Evolutionary conservation across 2,888 invertebrate species (phyloP), one percentile per base, ranked within the genome.

Genomic region (Parnassius smintheus): DNA sequence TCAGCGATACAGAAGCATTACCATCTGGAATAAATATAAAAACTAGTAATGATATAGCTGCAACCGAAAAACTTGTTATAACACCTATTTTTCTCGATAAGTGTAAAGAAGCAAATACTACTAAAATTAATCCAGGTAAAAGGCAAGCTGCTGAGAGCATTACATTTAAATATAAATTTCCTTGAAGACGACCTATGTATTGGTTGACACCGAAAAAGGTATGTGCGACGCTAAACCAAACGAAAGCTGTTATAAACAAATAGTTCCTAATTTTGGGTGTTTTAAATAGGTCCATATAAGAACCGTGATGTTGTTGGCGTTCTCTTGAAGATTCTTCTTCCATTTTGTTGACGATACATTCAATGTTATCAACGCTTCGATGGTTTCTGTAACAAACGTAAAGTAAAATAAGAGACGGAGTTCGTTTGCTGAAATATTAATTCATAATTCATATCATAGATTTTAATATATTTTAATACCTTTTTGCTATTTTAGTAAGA

Each of bases 191-290:
- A 0, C 95, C 95, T 57, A 96, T 94, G 77, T 95, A 96, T 76
- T 96, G 96, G 25, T 96, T 95, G 49, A 97, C 92, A 0, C 97
- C 97, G 73, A 96, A 98, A 82, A 96, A 96, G 56, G 96, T 95
- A 80, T 97, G 93, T 7, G 96, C 95, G 62, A 96, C 95, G 7
- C 95, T 95, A 66, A 95, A 87, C 97, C 96, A 97, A 70, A 95
- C 93, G 65, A 94, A 94, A 65, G 94, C 93, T 71, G 95, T 94
- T 56, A 94, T 92, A 2, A 95, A 76, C 0, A 95, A 95, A 75
- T 95, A 95, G 12, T 88, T 73, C 66, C 96, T 89, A 78, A 96
- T 92, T 75, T 94, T 94, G 0, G 94, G 94, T 0, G 95, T 95
- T 62, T 92, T 92, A 64, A 96, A 93, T 35, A 96, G 82, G 78